Evolutionary conservation across 2,888 invertebrate species (phyloP).

Genomic region (Lumbricus terrestris): DNA sequence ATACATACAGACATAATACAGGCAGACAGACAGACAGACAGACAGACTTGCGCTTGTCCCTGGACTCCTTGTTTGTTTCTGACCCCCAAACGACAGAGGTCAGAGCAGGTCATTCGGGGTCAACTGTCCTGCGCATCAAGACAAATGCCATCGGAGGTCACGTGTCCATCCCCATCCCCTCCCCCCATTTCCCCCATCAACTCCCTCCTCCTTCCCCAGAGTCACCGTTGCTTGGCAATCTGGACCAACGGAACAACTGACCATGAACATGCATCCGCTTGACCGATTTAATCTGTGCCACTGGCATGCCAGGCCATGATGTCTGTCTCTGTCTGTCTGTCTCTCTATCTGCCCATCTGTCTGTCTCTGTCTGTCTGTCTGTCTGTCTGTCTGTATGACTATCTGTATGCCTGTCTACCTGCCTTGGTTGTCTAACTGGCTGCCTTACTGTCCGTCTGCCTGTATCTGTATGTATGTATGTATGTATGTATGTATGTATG

Average conservation of each 20-base stretch:
- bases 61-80: neutral
- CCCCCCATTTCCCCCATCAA: no score
- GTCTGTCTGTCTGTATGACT: no score
- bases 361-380: no score
- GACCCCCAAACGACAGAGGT: neutral
- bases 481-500: no score
- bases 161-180: neutral
- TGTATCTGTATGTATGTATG: no score
- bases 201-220: neutral
- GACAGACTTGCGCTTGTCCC: neutral
- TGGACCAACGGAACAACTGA: neutral
- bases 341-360: no score
- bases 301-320: neutral
- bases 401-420: no score
- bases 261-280: neutral
- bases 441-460: no score
- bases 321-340: no score
- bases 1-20: no score
- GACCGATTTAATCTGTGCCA: neutral
- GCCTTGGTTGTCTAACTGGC: no score
- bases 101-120: neutral
- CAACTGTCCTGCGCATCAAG: neutral
- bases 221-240: neutral
- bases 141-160: neutral
- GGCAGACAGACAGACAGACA: no score